Percentiles rank a stretch among this genome's conserved stretches.
These are phyloP conservation scores for Cataglyphis cursor DNA, from an alignment of 2,888 invertebrate species.

Conservation along the genomic window DNA sequence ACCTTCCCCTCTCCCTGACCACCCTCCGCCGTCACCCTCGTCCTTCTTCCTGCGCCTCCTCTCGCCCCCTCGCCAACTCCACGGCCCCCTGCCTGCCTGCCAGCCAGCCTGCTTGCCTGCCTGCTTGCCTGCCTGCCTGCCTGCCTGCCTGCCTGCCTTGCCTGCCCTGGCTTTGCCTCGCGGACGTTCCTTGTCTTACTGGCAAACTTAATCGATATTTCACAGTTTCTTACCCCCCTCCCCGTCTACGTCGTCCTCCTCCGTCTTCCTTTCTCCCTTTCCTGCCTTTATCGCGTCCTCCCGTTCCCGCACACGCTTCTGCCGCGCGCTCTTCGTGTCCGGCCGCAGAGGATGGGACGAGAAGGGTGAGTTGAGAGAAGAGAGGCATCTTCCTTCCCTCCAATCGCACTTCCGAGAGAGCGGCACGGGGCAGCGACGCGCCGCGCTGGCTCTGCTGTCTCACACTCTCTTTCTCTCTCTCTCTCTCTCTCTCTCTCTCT, in stretches of 20 bases:
- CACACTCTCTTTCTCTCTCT: constrained; percentile 34
- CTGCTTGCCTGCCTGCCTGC: constrained; percentile 60
- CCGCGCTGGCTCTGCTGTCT: constrained; percentile 69
- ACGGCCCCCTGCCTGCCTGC: constrained; percentile 53
- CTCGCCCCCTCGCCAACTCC: constrained; percentile 42
- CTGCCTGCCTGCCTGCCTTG: constrained; percentile 57
- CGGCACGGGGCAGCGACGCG: constrained; percentile 73
- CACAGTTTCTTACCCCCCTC: constrained; percentile 87
- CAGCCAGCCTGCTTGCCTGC: constrained; percentile 67
- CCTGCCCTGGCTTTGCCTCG: constrained; percentile 78
- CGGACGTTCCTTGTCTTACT: constrained; percentile 87
- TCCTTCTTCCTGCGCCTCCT: constrained; percentile 59
- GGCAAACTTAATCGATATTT: constrained; percentile 87
- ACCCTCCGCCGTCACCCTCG: constrained; percentile 77
- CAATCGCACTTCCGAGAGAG: constrained; percentile 81
- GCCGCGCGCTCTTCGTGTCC: constrained; percentile 79
- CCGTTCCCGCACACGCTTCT: constrained; percentile 80
- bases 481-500: constrained; percentile 12
- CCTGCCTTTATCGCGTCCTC: constrained; percentile 65
- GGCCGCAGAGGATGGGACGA: constrained; percentile 80
- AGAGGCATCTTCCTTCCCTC: constrained; percentile 83
- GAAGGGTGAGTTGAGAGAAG: constrained; percentile 64
- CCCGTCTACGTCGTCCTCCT: constrained; percentile 62
- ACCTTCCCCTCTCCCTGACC: constrained; percentile 85
- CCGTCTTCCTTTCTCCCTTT: constrained; percentile 63